These are phyloP conservation scores for Pachyrhynchus sulphureomaculatus DNA, from an alignment of 1,140 invertebrate species.

Conservation along the genomic window DNA sequence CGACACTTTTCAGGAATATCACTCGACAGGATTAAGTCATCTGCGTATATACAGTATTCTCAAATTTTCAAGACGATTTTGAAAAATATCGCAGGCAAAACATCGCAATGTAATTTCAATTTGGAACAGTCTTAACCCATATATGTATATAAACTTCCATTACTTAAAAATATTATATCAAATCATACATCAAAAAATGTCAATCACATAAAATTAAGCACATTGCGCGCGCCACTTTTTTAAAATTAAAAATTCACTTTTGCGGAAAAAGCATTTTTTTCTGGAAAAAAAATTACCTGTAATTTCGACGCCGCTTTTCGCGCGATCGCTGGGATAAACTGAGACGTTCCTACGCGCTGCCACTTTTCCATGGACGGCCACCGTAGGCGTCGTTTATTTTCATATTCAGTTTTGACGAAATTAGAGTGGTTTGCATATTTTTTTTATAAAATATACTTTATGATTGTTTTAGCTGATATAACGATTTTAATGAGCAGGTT, in stretches of 20 bases:
- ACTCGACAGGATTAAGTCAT: no score
- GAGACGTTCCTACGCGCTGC: conserved; percentile 4
- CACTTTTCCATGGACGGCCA: background rate
- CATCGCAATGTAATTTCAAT: no score
- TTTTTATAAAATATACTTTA: no score
- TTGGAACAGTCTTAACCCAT: no score
- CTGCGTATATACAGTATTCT: no score
- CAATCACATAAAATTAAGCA: conserved; percentile 1
- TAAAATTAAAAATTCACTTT: conserved; percentile 20
- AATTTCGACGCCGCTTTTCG: conserved; percentile 45
- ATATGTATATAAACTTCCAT: no score
- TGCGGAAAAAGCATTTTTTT: conserved; percentile 18
- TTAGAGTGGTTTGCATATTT: conserved; percentile 6
- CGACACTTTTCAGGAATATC: no score
- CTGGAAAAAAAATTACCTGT: conserved; percentile 31
- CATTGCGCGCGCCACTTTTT: conserved; percentile 13
- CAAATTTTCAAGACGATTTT: no score
- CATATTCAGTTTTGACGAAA: conserved; percentile 26
- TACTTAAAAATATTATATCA: conserved; percentile 3
- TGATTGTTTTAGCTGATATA: no score
- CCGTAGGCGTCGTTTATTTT: conserved; percentile 33
- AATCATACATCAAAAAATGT: background rate
- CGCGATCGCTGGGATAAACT: conserved; percentile 45
- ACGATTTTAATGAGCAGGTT: no score
- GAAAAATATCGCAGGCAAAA: no score